Conservation (phyloP, 2,888 invertebrate species). For the Phasia obesa region DNA sequence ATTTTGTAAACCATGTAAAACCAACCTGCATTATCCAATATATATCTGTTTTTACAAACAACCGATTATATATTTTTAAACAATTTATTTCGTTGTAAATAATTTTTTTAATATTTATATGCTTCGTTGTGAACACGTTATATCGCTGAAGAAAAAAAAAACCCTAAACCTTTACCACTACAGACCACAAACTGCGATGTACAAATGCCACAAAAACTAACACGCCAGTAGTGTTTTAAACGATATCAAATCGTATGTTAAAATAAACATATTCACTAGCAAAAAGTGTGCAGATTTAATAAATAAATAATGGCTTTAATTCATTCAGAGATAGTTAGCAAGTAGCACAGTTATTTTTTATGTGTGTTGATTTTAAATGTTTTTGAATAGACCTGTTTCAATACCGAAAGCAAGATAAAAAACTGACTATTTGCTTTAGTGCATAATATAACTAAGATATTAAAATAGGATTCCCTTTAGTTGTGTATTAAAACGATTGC, state of each 20-base stretch:
- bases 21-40: too few relatives aligned
- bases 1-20: too few relatives aligned
- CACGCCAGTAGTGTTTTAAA: not conserved
- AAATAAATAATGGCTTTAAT: conserved; percentile 19
- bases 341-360: not conserved
- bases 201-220: not conserved
- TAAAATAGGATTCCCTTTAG: not conserved
- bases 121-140: too few relatives aligned
- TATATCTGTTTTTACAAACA: too few relatives aligned
- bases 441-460: not conserved
- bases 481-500: not conserved
- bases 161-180: too few relatives aligned
- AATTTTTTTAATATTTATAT: too few relatives aligned
- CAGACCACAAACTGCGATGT: too few relatives aligned
- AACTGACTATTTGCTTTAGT: not conserved
- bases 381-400: not conserved
- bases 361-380: conserved; percentile 1
- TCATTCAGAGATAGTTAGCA: not conserved
- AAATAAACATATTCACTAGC: too few relatives aligned
- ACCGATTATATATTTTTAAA: too few relatives aligned
- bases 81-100: too few relatives aligned
- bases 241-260: not conserved
- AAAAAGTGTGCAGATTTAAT: conserved; percentile 8
- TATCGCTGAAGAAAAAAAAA: too few relatives aligned
- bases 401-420: not conserved